A percentile compares a stretch with the other conserved stretches of the same genome.
Conservation (phyloP, 2,113 vertebrate genomes). For the Sphyrna mokarran region DNA sequence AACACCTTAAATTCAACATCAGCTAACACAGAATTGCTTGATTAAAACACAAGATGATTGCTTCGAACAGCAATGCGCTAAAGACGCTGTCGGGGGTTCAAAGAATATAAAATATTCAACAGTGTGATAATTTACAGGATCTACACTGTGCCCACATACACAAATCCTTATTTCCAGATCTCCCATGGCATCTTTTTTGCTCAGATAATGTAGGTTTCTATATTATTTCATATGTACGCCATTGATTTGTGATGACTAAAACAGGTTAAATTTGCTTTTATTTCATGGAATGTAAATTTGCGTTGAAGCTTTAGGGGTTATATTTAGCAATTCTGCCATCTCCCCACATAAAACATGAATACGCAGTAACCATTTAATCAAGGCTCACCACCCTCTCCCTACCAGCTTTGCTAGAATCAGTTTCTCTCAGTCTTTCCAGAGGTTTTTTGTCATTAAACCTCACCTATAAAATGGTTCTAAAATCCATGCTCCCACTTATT, state of each 20-base stretch:
- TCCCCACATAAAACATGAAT: background rate
- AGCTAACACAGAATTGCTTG: background rate
- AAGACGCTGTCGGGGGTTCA: background rate
- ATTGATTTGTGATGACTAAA: background rate
- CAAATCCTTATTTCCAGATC: background rate
- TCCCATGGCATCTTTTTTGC: background rate
- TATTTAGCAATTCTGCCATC: background rate
- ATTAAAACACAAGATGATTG: constrained; percentile 6
- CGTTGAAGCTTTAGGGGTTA: background rate
- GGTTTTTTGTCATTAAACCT: background rate
- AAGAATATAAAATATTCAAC: background rate
- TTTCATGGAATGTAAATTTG: background rate
- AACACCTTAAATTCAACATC: background rate
- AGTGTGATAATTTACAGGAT: background rate
- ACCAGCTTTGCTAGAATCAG: background rate
- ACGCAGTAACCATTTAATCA: background rate
- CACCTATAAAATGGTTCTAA: background rate
- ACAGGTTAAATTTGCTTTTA: background rate
- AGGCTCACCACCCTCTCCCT: background rate
- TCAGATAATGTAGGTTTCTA: background rate
- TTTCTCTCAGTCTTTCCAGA: background rate
- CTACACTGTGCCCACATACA: background rate
- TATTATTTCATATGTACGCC: background rate
- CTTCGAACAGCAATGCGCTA: background rate
- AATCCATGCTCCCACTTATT: background rate